These are phyloP conservation scores for Gambelia wislizenii DNA, from an alignment of 2,797 vertebrate genomes.

Conservation along the genomic window DNA sequence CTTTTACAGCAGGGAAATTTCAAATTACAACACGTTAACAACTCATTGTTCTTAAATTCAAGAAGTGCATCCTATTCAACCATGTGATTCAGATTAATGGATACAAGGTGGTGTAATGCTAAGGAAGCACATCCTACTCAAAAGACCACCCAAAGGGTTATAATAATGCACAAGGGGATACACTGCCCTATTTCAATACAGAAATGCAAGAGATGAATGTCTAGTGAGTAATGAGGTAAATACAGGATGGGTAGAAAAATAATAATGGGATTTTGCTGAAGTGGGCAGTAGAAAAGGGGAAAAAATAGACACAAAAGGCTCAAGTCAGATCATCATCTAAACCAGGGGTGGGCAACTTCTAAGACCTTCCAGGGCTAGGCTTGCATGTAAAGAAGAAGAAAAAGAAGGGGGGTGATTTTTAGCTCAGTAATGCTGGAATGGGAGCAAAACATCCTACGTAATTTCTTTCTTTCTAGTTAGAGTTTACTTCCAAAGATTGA, in stretches of 20 bases:
- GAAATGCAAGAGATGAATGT: neutral
- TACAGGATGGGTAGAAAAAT: neutral
- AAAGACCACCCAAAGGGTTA: neutral
- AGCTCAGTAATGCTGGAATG: too few species aligned
- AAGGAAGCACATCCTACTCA: neutral
- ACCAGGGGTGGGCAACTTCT: neutral
- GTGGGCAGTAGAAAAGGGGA: neutral
- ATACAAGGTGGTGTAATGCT: neutral
- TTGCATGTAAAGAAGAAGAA: too few species aligned
- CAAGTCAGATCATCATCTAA: neutral
- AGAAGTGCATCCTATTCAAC: neutral
- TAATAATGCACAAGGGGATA: neutral
- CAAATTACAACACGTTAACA: neutral
- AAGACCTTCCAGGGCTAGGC: too few species aligned
- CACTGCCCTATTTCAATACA: neutral
- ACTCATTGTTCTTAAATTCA: neutral
- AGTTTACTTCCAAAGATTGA: too few species aligned
- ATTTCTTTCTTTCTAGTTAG: too few species aligned
- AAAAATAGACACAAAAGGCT: neutral
- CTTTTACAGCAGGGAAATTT: too few species aligned
- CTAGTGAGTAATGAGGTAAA: neutral
- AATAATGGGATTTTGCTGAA: neutral
- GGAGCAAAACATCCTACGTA: too few species aligned
- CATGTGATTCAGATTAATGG: neutral
- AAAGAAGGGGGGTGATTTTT: too few species aligned